These are phyloP conservation scores for Pituophis catenifer DNA, from an alignment of 2,113 vertebrate genomes.

Conservation along the genomic window DNA sequence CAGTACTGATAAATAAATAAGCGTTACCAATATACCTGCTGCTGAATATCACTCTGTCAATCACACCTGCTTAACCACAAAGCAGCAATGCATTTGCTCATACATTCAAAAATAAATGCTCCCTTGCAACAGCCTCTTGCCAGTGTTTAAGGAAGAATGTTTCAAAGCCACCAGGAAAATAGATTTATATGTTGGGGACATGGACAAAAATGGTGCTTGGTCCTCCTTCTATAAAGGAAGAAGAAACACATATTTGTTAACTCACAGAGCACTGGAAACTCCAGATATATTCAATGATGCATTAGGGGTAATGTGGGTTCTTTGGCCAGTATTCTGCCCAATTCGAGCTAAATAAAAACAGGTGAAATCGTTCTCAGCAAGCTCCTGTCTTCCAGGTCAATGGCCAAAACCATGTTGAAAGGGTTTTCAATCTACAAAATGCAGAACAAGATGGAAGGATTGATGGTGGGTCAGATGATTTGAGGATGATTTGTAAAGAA, in stretches of 20 bases:
- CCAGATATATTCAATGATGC: not conserved
- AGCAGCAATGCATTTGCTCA: not conserved
- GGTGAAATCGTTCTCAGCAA: not conserved
- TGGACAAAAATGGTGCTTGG: not conserved
- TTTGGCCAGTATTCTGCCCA: not conserved
- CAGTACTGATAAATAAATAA: not conserved
- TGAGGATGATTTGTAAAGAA: not conserved
- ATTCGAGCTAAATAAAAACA: not conserved
- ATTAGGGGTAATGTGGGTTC: not conserved
- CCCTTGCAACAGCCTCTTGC: not conserved
- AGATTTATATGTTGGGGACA: not conserved
- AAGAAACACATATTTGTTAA: not conserved
- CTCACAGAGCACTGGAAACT: not conserved
- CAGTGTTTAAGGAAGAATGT: not conserved
- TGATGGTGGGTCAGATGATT: not conserved
- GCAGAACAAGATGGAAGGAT: not conserved
- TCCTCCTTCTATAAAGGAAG: not conserved
- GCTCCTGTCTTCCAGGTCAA: not conserved
- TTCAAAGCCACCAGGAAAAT: not conserved
- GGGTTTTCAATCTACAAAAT: not conserved
- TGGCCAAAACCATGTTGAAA: not conserved
- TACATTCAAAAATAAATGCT: not conserved
- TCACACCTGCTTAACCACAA: not conserved
- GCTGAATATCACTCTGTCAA: not conserved
- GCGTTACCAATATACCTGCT: not conserved